Evolutionary conservation across 2,797 vertebrate genomes (phyloP).

Genomic region (Podargus strigoides): DNA sequence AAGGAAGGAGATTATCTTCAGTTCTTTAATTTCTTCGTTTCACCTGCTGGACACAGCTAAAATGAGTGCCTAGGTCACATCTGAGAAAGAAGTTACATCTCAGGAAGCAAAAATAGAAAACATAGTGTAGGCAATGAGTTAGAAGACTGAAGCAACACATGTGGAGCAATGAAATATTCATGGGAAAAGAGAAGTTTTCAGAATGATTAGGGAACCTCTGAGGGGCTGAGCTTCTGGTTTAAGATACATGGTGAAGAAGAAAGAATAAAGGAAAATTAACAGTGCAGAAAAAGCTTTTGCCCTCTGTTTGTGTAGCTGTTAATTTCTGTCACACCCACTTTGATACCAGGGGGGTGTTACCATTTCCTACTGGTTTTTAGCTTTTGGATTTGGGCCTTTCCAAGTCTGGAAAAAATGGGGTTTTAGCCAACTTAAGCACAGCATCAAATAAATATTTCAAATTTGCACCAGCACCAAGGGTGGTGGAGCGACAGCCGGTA

Average conservation of each 20-base stretch:
- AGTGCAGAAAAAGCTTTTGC: not conserved
- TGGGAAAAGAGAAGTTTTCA: not conserved
- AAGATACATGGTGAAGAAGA: not conserved
- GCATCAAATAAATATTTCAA: not conserved
- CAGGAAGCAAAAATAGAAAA: not conserved
- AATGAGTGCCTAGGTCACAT: not conserved
- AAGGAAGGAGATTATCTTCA: not conserved
- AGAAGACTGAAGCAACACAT: not conserved
- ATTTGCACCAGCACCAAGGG: slow-evolving; percentile 5
- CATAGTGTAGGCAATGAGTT: not conserved
- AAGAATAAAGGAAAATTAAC: not conserved
- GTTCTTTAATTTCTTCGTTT: not conserved
- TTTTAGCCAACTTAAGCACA: not conserved
- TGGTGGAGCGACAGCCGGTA: not conserved
- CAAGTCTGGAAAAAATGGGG: not conserved
- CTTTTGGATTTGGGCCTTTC: not conserved
- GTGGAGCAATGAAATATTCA: not conserved
- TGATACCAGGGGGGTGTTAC: not conserved
- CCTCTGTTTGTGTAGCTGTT: not conserved
- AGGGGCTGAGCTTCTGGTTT: not conserved
- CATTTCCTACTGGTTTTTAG: not conserved
- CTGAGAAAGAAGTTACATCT: not conserved
- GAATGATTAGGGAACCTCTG: not conserved
- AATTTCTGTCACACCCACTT: not conserved
- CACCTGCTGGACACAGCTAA: not conserved